Base-by-base conservation (phyloP, 1,140 invertebrate species). In the Melanaphis sacchari region DNA sequence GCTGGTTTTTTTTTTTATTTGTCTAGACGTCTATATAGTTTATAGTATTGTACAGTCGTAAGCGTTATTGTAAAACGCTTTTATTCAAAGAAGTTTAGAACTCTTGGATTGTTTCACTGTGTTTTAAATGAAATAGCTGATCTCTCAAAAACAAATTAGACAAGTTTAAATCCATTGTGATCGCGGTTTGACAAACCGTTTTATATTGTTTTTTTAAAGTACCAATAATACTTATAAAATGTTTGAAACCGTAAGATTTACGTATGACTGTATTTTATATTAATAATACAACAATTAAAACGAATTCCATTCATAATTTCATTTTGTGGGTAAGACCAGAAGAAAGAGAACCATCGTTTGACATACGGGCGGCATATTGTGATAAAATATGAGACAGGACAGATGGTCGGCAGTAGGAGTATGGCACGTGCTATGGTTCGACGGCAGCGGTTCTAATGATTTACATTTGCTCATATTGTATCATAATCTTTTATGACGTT, bases 351-450 rank as follows among this genome's bases (percentile, higher is more conserved):
- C 89, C 24, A 11, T 90, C 54, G 89, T 59, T 90, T 66, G 89
- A 93, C 91, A 93, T 85, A 93, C 81, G 91, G 88, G 91, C 91
- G 76, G 91, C 91, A 49, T 93, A 76, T 76, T 76, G 76, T 52
- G 76, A 93, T 93, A 84, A 93, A 93, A 93, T 49, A 85, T 52
- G 81, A 93, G 43, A 84, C 81, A 40, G 46, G 91, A 93, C 91
- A 93, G 91, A 93, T 93, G 91, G 91, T 38, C 24, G 46, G 40
- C 81, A 93, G 89, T 81, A 93, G 66, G 90, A 46, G 38, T 93
- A 93, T 26, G 81, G 91, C 91, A 93, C 91, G 91, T 93, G 91
- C 91, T 85, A 36, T 49, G 11, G 66, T 26, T 38, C n/a, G 41
- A 40, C 66, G 43, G 41, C n/a, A 81, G 43, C 40, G 76, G 76